phyloP scores from a whole-genome alignment of 2,888 invertebrate genomes.

The Ichneumoninae sp. region DNA sequence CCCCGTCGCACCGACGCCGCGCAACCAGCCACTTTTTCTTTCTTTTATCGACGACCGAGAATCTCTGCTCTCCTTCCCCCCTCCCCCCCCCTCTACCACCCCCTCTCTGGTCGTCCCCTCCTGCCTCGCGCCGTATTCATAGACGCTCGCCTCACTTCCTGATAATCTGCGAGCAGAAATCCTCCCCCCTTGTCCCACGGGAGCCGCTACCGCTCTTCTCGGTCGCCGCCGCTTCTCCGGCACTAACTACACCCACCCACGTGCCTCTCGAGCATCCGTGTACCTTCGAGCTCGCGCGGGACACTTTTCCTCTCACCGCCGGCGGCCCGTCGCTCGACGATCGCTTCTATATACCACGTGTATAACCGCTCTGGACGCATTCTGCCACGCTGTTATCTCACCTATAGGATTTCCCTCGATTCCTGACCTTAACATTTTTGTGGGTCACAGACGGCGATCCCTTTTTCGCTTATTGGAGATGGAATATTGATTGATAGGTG shows the following conservation, averaged over 20 bases:
- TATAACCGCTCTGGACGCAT: slow-evolving; percentile 30
- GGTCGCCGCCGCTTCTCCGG: slow-evolving; percentile 54
- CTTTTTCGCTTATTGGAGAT: not conserved
- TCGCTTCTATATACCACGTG: slow-evolving; percentile 63
- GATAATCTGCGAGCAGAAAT: slow-evolving; percentile 80
- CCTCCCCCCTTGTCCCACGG: slow-evolving; percentile 72
- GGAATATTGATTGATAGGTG: not conserved
- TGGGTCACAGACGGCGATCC: not conserved
- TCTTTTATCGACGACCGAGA: slow-evolving; percentile 59
- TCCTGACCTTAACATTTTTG: slow-evolving; percentile 21
- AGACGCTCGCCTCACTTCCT: slow-evolving; percentile 77
- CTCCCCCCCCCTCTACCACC: slow-evolving; percentile 31
- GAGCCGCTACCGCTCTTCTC: slow-evolving; percentile 50
- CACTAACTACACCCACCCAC: slow-evolving; percentile 51
- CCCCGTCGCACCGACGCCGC: slow-evolving; percentile 31
- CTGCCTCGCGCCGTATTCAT: slow-evolving; percentile 77
- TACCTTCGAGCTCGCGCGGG: slow-evolving; percentile 65
- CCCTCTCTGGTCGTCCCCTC: slow-evolving; percentile 69
- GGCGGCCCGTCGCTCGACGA: slow-evolving; percentile 71
- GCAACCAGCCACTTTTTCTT: slow-evolving; percentile 56
- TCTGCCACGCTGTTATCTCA: not conserved
- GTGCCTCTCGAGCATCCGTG: slow-evolving; percentile 64
- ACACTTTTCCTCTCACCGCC: slow-evolving; percentile 68
- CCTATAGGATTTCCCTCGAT: not conserved
- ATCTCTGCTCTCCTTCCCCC: slow-evolving; percentile 42